phyloP scores from a whole-genome alignment of 64 coral and sea anemone genomes.

The Stichodactyla helianthus region DNA sequence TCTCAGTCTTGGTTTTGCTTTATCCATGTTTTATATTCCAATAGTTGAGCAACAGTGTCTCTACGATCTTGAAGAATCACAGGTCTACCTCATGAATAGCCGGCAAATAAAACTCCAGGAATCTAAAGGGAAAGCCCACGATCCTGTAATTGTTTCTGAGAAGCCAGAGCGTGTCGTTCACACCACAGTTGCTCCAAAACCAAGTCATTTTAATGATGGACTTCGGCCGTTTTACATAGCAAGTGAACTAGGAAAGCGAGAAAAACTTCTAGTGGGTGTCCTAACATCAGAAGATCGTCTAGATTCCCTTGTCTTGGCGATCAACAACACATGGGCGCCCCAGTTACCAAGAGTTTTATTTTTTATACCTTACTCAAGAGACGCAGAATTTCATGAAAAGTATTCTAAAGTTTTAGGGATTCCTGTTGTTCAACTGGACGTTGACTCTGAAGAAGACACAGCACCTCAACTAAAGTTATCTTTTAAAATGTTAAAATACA shows the following conservation, averaged over 20 bases:
- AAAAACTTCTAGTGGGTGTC: slow-evolving; percentile 84
- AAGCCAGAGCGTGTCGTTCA: slow-evolving; percentile 44
- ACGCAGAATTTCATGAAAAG: slow-evolving; percentile 90
- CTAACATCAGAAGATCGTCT: slow-evolving; percentile 78
- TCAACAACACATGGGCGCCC: slow-evolving; percentile 97
- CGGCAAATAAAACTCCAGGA: slow-evolving; percentile 44
- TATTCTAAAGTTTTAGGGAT: slow-evolving; percentile 85
- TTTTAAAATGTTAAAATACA: slow-evolving; percentile 98
- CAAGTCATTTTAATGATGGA: slow-evolving; percentile 71
- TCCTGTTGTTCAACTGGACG: slow-evolving; percentile 76
- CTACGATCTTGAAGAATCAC: slow-evolving; percentile 87
- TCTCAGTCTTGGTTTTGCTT: slow-evolving; percentile 84
- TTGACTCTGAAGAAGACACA: slow-evolving; percentile 70
- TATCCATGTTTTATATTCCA: slow-evolving; percentile 98
- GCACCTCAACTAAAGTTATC: slow-evolving; percentile 76
- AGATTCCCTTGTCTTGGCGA: slow-evolving; percentile 74
- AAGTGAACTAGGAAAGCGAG: slow-evolving; percentile 91
- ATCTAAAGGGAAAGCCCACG: slow-evolving; percentile 37
- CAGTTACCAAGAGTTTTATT: slow-evolving; percentile 79
- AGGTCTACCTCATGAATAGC: slow-evolving; percentile 68
- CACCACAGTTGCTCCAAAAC: slow-evolving; percentile 72
- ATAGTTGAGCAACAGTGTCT: slow-evolving; percentile 94
- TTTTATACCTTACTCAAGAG: slow-evolving; percentile 83
- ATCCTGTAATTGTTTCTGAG: slow-evolving; percentile 9
- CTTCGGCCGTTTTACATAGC: slow-evolving; percentile 92